These are phyloP conservation scores for Aegotheles bennettii DNA, from an alignment of 2,113 vertebrate genomes.

Conservation along the genomic window DNA sequence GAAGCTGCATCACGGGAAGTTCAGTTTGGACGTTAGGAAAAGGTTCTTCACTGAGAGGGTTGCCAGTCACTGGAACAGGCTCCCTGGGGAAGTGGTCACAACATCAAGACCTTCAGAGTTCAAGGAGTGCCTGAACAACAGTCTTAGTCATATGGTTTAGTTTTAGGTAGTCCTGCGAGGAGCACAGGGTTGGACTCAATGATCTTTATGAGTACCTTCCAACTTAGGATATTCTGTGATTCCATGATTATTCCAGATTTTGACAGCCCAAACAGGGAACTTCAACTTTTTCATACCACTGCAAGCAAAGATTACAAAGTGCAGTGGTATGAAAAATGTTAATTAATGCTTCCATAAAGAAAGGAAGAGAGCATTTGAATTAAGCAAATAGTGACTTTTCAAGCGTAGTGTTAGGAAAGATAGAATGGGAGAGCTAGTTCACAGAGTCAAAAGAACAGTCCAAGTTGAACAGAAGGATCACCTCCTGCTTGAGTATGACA, in stretches of 20 bases:
- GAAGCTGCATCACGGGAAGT: too few relatives aligned
- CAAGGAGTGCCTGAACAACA: too few relatives aligned
- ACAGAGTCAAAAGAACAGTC: neutral
- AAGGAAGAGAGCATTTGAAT: neutral
- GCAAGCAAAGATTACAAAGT: neutral
- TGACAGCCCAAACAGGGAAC: neutral
- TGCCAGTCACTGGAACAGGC: too few relatives aligned
- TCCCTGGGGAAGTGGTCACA: too few relatives aligned
- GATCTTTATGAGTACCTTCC: too few relatives aligned
- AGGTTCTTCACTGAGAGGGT: too few relatives aligned
- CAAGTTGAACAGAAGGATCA: neutral
- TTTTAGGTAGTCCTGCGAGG: too few relatives aligned
- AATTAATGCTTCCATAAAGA: neutral
- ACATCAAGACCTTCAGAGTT: too few relatives aligned
- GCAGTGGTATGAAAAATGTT: neutral
- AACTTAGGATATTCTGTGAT: too few relatives aligned
- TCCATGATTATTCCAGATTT: neutral
- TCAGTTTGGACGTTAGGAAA: too few relatives aligned
- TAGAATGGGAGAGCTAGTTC: neutral
- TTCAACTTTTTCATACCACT: neutral
- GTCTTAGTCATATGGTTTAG: too few relatives aligned
- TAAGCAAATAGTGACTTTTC: neutral
- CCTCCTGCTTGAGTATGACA: neutral
- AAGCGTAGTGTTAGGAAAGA: neutral
- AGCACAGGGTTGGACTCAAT: too few relatives aligned